phyloP scores from a whole-genome alignment of 2,113 vertebrate genomes.

The Pitta sordida region DNA sequence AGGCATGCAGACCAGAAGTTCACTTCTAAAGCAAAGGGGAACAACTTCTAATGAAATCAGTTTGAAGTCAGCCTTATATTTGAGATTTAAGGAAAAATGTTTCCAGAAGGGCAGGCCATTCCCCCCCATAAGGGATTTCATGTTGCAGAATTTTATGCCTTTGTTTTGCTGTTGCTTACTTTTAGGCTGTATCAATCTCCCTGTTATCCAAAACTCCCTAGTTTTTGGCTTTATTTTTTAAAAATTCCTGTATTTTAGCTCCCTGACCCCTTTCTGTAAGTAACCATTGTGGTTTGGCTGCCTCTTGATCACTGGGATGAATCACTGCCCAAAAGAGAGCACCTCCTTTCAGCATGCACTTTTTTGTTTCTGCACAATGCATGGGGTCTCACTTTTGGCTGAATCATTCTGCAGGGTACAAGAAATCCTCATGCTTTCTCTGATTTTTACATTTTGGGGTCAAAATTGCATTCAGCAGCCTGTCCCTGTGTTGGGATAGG shows the following conservation, averaged over 20 bases:
- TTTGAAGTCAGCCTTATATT: not conserved
- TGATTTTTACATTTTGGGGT: not conserved
- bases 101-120: not conserved
- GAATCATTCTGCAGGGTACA: not conserved
- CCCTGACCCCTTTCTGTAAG: conserved; percentile 18
- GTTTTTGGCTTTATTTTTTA: not conserved
- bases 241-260: conserved; percentile 20
- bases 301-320: not conserved
- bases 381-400: not conserved
- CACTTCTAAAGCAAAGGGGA: not conserved
- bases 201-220: not conserved
- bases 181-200: not conserved
- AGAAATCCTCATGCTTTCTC: not conserved
- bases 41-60: not conserved
- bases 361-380: not conserved
- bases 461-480: not conserved
- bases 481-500: not conserved
- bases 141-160: not conserved
- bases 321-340: not conserved
- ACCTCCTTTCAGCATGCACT: not conserved
- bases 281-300: conserved; percentile 46
- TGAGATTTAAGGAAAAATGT: not conserved
- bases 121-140: not conserved
- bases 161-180: not conserved
- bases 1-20: not conserved